phyloP scores from a whole-genome alignment of 2,797 vertebrate species.

The Borostomias antarcticus region DNA sequence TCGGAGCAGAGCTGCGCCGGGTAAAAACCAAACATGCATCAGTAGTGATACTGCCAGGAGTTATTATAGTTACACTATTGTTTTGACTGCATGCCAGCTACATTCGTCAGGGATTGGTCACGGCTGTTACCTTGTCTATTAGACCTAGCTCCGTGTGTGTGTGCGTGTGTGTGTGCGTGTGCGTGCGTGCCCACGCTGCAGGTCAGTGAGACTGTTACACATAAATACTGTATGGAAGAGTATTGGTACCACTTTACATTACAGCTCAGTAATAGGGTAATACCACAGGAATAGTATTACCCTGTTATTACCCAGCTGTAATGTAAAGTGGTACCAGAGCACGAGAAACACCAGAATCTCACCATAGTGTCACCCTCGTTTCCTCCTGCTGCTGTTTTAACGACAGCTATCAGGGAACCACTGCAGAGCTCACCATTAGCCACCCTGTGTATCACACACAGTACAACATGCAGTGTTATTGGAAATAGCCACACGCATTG shows the following conservation, averaged over 20 bases:
- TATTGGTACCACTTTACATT: no score
- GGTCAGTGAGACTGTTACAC: neutral
- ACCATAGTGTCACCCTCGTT: neutral
- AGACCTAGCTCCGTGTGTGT: neutral
- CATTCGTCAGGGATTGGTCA: slow-evolving; percentile 12
- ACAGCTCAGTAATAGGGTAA: no score
- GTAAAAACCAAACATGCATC: neutral
- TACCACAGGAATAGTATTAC: no score
- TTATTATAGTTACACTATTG: neutral
- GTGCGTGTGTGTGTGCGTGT: neutral
- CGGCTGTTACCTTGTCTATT: neutral
- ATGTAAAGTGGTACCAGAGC: no score
- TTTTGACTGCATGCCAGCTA: neutral
- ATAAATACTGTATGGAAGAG: no score
- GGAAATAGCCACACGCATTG: slow-evolving; percentile 12
- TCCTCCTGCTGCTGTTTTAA: slow-evolving; percentile 6
- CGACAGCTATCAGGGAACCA: slow-evolving; percentile 14
- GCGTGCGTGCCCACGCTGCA: neutral
- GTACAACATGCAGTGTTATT: slow-evolving; percentile 27
- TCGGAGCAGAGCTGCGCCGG: neutral
- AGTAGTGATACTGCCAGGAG: neutral
- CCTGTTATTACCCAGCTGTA: no score
- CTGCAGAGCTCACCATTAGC: slow-evolving; percentile 9
- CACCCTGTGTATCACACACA: neutral
- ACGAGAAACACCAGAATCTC: neutral